Evolutionary conservation across 2,797 vertebrate genomes (phyloP).

Genomic region (Fundulus diaphanus): DNA sequence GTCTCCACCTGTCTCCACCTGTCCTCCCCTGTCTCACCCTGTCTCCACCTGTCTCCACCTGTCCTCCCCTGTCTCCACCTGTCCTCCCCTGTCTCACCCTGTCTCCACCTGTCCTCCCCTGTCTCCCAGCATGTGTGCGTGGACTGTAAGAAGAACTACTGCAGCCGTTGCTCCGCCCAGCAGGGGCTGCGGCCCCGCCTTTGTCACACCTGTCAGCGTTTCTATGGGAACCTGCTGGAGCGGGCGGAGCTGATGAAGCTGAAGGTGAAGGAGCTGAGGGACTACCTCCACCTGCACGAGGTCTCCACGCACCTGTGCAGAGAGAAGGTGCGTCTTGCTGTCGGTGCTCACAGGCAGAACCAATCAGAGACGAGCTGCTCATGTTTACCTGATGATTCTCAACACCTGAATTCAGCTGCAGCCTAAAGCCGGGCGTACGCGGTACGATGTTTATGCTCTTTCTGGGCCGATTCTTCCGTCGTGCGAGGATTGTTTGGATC

Average conservation of each 20-base stretch:
- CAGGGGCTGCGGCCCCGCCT: slow-evolving; percentile 73
- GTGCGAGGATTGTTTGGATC: too few relatives aligned
- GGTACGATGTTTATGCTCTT: too few relatives aligned
- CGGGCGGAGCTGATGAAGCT: slow-evolving; percentile 84
- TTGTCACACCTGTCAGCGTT: slow-evolving; percentile 83
- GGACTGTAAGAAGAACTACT: slow-evolving; percentile 82
- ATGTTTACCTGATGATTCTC: not conserved
- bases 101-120: too few relatives aligned
- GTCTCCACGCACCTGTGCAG: slow-evolving; percentile 91
- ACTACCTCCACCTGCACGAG: slow-evolving; percentile 92
- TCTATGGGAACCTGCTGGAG: slow-evolving; percentile 77
- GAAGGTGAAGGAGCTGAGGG: slow-evolving; percentile 92
- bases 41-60: not conserved
- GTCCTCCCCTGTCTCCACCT: not conserved
- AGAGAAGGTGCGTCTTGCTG: slow-evolving; percentile 86
- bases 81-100: too few relatives aligned
- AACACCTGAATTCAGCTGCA: too few relatives aligned
- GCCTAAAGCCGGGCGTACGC: too few relatives aligned
- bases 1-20: not conserved
- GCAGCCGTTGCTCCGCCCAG: slow-evolving; percentile 74
- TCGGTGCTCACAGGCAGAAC: not conserved
- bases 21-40: not conserved
- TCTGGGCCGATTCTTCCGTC: too few relatives aligned
- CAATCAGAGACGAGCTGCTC: not conserved
- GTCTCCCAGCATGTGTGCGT: slow-evolving; percentile 78